Evolutionary conservation across 2,888 invertebrate genomes (phyloP).

Genomic region (Molorchus minor): DNA sequence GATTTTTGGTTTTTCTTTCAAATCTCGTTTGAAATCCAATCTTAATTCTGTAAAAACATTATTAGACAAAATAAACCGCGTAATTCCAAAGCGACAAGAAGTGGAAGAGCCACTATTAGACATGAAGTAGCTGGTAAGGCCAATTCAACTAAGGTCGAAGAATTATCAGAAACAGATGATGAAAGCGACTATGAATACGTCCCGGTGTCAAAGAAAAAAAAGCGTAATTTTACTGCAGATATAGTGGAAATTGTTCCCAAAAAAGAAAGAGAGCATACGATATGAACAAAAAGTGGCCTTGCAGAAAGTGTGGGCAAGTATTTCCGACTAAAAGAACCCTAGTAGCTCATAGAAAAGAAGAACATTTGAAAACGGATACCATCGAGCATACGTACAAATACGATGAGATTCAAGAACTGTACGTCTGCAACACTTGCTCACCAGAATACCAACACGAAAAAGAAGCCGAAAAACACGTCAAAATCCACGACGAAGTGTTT

Average conservation of each 20-base stretch:
- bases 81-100: slow-evolving; percentile 2
- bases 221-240: slow-evolving; percentile 14
- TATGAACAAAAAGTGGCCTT: slow-evolving; percentile 42
- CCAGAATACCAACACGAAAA: slow-evolving; percentile 47
- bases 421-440: slow-evolving; percentile 50
- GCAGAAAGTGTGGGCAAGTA: slow-evolving; percentile 49
- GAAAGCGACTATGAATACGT: slow-evolving; percentile 25
- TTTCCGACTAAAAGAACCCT: slow-evolving; percentile 47
- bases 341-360: slow-evolving; percentile 47
- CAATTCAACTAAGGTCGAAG: background rate
- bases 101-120: background rate
- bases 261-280: slow-evolving; percentile 26
- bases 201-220: slow-evolving; percentile 26
- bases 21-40: too few species aligned
- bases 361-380: slow-evolving; percentile 56
- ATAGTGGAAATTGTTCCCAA: slow-evolving; percentile 19
- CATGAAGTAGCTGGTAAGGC: background rate
- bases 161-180: slow-evolving; percentile 7
- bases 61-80: background rate
- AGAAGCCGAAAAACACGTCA: slow-evolving; percentile 52
- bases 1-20: too few species aligned
- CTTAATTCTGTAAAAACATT: too few species aligned
- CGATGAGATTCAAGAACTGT: slow-evolving; percentile 50
- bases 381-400: slow-evolving; percentile 51
- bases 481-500: slow-evolving; percentile 57